phyloP scores from a whole-genome alignment of 2,888 invertebrate genomes.

The Harmothoe impar region DNA sequence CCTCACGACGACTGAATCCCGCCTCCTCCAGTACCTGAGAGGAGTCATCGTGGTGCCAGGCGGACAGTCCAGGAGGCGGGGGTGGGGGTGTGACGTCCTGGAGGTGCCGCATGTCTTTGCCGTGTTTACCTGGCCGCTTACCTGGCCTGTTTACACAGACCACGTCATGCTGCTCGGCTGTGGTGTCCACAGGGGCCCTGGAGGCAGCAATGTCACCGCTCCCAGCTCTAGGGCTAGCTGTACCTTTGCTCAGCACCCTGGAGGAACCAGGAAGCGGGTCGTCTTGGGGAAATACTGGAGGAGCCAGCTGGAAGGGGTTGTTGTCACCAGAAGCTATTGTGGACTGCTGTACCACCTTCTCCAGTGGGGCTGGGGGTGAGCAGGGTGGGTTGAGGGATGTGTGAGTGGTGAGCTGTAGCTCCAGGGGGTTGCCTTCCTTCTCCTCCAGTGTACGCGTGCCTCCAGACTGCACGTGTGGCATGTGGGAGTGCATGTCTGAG shows the following conservation, averaged over 20 bases:
- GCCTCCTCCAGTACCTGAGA: no score
- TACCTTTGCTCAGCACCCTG: neutral
- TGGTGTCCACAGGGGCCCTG: neutral
- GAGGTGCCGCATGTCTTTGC: constrained; percentile 3
- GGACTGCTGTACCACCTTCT: neutral
- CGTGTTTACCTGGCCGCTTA: neutral
- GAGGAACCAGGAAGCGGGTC: neutral
- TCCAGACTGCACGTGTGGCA: neutral
- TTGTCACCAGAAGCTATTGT: neutral
- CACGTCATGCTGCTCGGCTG: neutral
- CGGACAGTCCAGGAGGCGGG: neutral
- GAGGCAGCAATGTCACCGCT: no score
- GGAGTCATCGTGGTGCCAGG: no score
- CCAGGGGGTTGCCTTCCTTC: neutral
- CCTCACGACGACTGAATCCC: no score
- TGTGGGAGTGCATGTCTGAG: no score
- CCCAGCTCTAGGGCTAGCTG: no score
- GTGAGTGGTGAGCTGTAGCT: neutral
- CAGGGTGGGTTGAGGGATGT: neutral
- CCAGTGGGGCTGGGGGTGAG: neutral
- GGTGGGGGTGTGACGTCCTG: neutral
- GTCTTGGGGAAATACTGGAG: no score
- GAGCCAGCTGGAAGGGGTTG: neutral
- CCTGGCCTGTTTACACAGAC: neutral
- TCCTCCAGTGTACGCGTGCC: constrained; percentile 26